Evolutionary conservation across 2,888 invertebrate species (phyloP), one percentile per base, ranked within the genome.

Genomic region (Auanema freiburgensis): DNA sequence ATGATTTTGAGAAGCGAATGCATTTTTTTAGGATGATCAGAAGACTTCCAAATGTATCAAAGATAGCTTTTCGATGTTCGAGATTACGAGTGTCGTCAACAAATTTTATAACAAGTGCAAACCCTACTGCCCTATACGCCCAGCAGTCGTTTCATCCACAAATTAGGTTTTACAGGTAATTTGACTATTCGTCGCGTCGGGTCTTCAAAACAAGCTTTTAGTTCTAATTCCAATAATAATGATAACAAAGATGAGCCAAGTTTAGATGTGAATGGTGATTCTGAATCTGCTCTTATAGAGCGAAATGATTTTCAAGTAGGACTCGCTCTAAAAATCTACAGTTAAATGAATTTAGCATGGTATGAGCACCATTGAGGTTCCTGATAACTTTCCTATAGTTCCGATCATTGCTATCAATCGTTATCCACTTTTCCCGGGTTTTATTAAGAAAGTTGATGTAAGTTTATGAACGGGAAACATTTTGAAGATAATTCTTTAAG

Each of bases 381-480:
- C 97, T 0, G 96, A 96, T 84, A 90, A 92, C 11, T 96, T 94
- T 91, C 97, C 98, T 0, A 91, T 92, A 84, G 90, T 98, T 21
- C 98, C 98, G 2, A 90, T 97, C 10, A 90, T 99, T 75, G 93
- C 96, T 0, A 91, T 97, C 71, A 90, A 88, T 80, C 89, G 94
- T 76, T 93, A 95, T 87, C 96, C 97, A 4, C 91, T 98, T 1
- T 98, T 98, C 87, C 98, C 98, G 21, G 89, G 93, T 77, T 98
- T 98, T 85, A 94, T 97, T 77, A 98, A 98, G 87, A 89, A 98
- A 75, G 90, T 99, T 69, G 97, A 97, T 88, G 92, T 92, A 83
- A 76, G 80, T 71, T 50, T 25, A 40, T 1, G 44, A 57, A 41
- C n/a, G 16, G 21, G 42, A 42, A 16, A 33, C 14, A 1, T 1